Percentiles rank a stretch among this genome's conserved stretches.
These are phyloP conservation scores for Coenonympha glycerion DNA, from an alignment of 2,888 invertebrate genomes.

Conservation along the genomic window DNA sequence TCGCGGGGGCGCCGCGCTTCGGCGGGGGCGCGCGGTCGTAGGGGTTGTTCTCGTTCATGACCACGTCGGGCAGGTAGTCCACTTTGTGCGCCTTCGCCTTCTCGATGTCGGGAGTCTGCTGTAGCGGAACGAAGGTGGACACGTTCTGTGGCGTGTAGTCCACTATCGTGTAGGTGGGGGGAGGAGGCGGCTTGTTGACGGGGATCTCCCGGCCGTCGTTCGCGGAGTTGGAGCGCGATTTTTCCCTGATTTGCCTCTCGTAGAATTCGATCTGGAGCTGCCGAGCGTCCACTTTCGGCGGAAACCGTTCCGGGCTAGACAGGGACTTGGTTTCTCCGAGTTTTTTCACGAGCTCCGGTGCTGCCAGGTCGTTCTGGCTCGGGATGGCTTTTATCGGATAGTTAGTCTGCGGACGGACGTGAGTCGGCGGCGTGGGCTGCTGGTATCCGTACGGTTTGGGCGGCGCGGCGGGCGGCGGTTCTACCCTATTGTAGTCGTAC, in stretches of 20 bases:
- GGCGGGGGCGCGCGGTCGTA: conserved; percentile 32
- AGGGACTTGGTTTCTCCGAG: conserved; percentile 32
- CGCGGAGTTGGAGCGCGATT: conserved; percentile 44
- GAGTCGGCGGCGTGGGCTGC: conserved; percentile 40
- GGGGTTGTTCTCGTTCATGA: conserved; percentile 53
- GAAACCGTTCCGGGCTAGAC: conserved; percentile 27
- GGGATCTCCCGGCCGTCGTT: conserved; percentile 39
- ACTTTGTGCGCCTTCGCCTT: conserved; percentile 66
- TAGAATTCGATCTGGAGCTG: conserved; percentile 70
- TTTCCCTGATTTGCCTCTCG: conserved; percentile 65
- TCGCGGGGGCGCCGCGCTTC: conserved; percentile 29
- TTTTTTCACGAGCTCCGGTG: conserved; percentile 61
- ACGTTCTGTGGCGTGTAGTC: conserved; percentile 64
- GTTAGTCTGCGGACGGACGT: conserved; percentile 39
- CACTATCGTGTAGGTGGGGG: conserved; percentile 59
- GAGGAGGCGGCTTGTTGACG: conserved; percentile 32
- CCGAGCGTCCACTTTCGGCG: conserved; percentile 56
- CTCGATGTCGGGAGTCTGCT: conserved; percentile 70
- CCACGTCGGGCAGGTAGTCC: conserved; percentile 68
- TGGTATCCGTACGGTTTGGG: conserved; percentile 36
- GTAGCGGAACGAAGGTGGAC: conserved; percentile 68
- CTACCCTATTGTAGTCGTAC: conserved; percentile 61
- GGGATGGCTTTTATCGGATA: conserved; percentile 55
- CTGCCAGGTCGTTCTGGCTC: conserved; percentile 58
- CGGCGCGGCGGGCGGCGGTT: conserved; percentile 23